Evolutionary conservation across 2,797 vertebrate species (phyloP).

Genomic region (Crypturellus tataupa): DNA sequence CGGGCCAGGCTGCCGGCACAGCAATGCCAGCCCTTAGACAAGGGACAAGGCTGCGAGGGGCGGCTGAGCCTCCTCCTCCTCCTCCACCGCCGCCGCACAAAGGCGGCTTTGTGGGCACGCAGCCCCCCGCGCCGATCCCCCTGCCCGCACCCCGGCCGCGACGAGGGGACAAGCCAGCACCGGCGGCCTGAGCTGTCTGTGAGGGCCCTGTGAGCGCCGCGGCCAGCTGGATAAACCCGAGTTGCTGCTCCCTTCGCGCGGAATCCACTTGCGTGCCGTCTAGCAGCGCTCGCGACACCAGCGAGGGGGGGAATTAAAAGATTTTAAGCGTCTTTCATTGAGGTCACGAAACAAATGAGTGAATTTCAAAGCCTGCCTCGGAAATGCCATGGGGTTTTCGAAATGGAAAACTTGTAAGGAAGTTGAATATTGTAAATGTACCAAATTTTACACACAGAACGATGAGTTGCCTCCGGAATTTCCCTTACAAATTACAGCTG

Average conservation of each 20-base stretch:
- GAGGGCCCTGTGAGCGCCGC: constrained; percentile 28
- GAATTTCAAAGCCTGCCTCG: constrained; percentile 21
- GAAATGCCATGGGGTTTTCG: background rate
- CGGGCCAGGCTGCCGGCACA: constrained; percentile 57
- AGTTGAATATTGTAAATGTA: background rate
- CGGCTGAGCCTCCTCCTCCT: constrained; percentile 77
- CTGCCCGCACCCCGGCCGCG: constrained; percentile 28
- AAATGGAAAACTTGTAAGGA: constrained; percentile 9
- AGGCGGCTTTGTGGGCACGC: constrained; percentile 69
- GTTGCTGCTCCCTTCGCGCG: constrained; percentile 9
- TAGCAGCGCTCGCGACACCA: background rate
- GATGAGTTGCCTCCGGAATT: background rate
- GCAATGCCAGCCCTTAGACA: constrained; percentile 83
- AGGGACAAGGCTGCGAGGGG: constrained; percentile 79
- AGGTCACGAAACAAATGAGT: background rate
- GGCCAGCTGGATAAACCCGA: constrained; percentile 47
- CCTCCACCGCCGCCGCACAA: constrained; percentile 76
- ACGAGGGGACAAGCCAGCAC: constrained; percentile 38
- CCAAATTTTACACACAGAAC: background rate
- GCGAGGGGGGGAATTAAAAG: background rate
- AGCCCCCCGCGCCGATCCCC: constrained; percentile 5
- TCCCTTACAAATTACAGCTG: background rate
- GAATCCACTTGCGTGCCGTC: constrained; percentile 40
- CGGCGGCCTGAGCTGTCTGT: constrained; percentile 27
- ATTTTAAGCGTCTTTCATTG: background rate